Evolutionary conservation across 1,140 invertebrate genomes (phyloP), one percentile per base, ranked within the genome.

Genomic region (Oncopeltus fasciatus): DNA sequence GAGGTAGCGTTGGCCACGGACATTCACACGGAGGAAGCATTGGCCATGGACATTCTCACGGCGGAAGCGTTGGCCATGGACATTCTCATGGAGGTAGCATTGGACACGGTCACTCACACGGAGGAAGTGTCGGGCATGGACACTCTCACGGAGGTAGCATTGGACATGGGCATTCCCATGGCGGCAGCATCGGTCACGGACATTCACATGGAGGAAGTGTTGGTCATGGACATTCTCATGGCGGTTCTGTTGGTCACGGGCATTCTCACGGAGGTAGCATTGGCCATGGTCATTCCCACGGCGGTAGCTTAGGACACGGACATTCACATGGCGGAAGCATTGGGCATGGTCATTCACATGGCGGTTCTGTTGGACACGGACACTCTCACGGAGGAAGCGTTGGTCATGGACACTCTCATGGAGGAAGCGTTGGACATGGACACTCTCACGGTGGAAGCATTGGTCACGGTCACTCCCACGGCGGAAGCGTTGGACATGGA

Each of bases 401-500:
- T n/a, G 59, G 59, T 27, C 59, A 61, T 28, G 44, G 47, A 26
- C 59, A 61, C 28, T 16, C 11, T 16, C 59, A 61, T 51, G 43
- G 28, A 47, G 59, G 59, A 28, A 12, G 24, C 26, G 8, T 61
- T 14, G 59, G 59, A 16, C 59, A 61, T 51, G 44, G 47, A 21
- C 59, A 61, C 31, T n/a, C 24, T 14, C 59, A 61, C 20, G 59
- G 28, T n/a, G 61, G 61, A 9, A 57, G 43, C 16, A 14, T 63
- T 16, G 61, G 61, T 26, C 61, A 63, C 21, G 53, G 56, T 2
- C 61, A 63, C 38, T 27, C 16, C 4, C 61, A 63, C 31, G 53
- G 43, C 9, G 61, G 61, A 27, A 21, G 27, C 33, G 11, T 63
- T 2, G 61, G 61, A 63, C 61, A 63, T 29, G 53, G 56, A n/a